Conservation (phyloP, 2,888 invertebrate genomes). For the Metalampra italica region DNA sequence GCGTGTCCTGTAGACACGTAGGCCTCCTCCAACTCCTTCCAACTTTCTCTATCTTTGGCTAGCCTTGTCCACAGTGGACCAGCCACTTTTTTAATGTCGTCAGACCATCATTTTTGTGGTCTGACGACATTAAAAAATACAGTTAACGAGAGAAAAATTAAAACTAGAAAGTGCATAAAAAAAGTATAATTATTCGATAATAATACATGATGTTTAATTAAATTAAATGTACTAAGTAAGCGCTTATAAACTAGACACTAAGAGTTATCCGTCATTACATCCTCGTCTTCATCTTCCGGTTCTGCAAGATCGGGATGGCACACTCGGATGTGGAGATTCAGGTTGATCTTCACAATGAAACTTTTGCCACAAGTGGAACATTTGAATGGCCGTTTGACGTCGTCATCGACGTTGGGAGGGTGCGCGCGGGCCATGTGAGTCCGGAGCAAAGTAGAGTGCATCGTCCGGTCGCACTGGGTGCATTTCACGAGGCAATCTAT, state of each 20-base stretch:
- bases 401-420: constrained; percentile 55
- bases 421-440: constrained; percentile 64
- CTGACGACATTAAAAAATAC: too few species aligned
- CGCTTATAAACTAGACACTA: constrained; percentile 27
- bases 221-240: constrained; percentile 6
- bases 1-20: too few species aligned
- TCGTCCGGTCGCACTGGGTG: constrained; percentile 63
- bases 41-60: too few species aligned
- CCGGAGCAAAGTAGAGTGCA: constrained; percentile 61
- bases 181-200: constrained; percentile 54
- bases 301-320: constrained; percentile 70
- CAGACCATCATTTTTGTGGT: too few species aligned
- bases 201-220: constrained; percentile 5
- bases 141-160: constrained; percentile 6
- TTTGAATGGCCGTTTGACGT: constrained; percentile 67
- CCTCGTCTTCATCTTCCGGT: constrained; percentile 70
- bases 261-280: constrained; percentile 69
- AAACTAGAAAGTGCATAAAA: constrained; percentile 43
- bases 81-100: too few species aligned
- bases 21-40: too few species aligned
- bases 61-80: too few species aligned
- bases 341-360: constrained; percentile 69
- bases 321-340: constrained; percentile 67
- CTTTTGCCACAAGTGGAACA: constrained; percentile 69
- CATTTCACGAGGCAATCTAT: constrained; percentile 71